Evolutionary conservation across 1,140 invertebrate species (phyloP).

Genomic region (Asbolus verrucosus): DNA sequence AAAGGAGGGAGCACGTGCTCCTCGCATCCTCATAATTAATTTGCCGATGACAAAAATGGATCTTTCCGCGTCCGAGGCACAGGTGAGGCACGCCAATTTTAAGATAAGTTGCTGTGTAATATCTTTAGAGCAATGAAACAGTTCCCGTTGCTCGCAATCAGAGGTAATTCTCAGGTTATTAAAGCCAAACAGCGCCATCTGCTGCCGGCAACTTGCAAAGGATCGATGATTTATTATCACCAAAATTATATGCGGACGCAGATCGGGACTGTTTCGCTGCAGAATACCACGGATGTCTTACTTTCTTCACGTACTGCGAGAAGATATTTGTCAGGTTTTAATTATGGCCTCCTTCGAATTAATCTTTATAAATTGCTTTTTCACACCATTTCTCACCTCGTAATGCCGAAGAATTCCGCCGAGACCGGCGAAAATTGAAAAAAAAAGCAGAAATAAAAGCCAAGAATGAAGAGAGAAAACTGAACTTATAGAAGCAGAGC

Average conservation of each 20-base stretch:
- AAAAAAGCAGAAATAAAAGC: background rate
- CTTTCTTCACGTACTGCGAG: background rate
- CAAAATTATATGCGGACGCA: background rate
- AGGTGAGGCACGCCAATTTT: slow-evolving; percentile 17
- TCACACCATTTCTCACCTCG: background rate
- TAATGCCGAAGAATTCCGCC: background rate
- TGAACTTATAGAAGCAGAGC: too few relatives aligned
- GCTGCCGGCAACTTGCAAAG: slow-evolving; percentile 17
- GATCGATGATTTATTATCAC: slow-evolving; percentile 22
- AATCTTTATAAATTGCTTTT: background rate
- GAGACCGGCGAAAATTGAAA: background rate
- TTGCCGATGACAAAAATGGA: slow-evolving; percentile 23
- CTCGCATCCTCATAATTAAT: slow-evolving; percentile 12
- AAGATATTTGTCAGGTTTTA: background rate
- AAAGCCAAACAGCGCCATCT: slow-evolving; percentile 27
- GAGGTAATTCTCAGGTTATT: slow-evolving; percentile 20
- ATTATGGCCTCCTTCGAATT: too few relatives aligned
- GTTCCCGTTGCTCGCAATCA: slow-evolving; percentile 33
- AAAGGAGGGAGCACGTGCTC: slow-evolving; percentile 2
- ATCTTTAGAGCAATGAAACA: background rate
- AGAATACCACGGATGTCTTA: background rate
- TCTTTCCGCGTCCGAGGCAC: slow-evolving; percentile 7
- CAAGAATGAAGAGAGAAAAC: too few relatives aligned
- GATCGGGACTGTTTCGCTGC: too few relatives aligned
- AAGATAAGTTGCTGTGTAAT: slow-evolving; percentile 37